Evolutionary conservation across 2,113 vertebrate species (phyloP).

Genomic region (Nothoprocta pentlandii): DNA sequence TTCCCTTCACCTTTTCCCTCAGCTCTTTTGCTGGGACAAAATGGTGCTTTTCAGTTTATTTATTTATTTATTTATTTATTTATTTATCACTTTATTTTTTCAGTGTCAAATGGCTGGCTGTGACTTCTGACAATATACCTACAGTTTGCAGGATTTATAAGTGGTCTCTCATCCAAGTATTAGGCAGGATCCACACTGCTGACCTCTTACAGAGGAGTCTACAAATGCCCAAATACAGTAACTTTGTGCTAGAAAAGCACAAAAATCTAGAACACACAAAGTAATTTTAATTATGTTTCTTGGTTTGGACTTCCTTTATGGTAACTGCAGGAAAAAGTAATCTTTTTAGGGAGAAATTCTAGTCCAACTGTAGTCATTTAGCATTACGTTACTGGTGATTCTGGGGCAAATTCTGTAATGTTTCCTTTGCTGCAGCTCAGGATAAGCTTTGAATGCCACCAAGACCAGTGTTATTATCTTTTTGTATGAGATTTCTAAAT

Average conservation of each 20-base stretch:
- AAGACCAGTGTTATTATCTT: not conserved
- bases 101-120: not conserved
- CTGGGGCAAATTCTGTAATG: not conserved
- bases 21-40: not conserved
- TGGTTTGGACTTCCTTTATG: not conserved
- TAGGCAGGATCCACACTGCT: not conserved
- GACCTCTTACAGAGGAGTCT: not conserved
- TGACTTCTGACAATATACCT: not conserved
- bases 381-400: not conserved
- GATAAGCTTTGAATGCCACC: not conserved
- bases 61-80: not conserved
- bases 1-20: not conserved
- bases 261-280: not conserved
- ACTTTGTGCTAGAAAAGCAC: not conserved
- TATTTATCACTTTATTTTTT: too few relatives aligned
- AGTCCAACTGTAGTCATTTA: not conserved
- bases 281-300: not conserved
- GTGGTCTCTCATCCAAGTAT: not conserved
- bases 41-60: not conserved
- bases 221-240: not conserved
- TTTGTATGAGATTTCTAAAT: conserved; percentile 15
- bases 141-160: not conserved
- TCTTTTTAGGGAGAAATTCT: not conserved
- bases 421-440: not conserved
- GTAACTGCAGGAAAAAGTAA: not conserved